phyloP scores from a whole-genome alignment of 2,797 vertebrate species.

The Microchirus variegatus region DNA sequence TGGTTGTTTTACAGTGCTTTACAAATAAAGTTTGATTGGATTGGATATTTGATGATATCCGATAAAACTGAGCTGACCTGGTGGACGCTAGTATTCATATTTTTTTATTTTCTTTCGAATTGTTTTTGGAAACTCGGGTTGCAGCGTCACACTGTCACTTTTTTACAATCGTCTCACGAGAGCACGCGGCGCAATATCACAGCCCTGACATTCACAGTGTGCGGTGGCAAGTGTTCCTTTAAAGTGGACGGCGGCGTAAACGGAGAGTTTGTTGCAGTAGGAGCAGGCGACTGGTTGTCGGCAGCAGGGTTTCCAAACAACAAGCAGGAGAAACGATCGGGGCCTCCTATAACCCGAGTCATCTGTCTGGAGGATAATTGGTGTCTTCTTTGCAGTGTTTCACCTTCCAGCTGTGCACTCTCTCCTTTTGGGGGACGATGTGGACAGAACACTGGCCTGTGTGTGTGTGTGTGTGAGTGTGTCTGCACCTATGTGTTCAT shows the following conservation, averaged over 20 bases:
- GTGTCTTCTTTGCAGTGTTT: slow-evolving; percentile 73
- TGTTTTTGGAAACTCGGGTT: not conserved
- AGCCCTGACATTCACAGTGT: not conserved
- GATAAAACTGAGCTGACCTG: too few relatives aligned
- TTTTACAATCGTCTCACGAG: not conserved
- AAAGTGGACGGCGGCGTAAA: slow-evolving; percentile 35
- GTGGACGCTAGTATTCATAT: too few relatives aligned
- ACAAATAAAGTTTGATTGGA: too few relatives aligned
- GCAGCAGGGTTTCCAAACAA: slow-evolving; percentile 58
- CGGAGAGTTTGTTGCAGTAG: slow-evolving; percentile 28
- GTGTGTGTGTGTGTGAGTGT: slow-evolving; percentile 23
- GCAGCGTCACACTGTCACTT: too few relatives aligned
- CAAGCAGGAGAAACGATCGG: slow-evolving; percentile 71
- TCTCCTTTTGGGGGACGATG: slow-evolving; percentile 63
- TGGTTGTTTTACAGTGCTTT: too few relatives aligned
- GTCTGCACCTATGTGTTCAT: slow-evolving; percentile 8
- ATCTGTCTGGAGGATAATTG: slow-evolving; percentile 81
- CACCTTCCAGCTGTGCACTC: slow-evolving; percentile 78
- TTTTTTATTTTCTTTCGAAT: too few relatives aligned
- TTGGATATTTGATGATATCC: too few relatives aligned
- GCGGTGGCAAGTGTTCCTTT: slow-evolving; percentile 21
- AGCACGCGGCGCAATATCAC: not conserved
- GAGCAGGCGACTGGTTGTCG: slow-evolving; percentile 46
- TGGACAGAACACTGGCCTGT: slow-evolving; percentile 32
- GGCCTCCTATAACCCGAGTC: slow-evolving; percentile 59